Conservation (phyloP, 2,797 vertebrate species). For the Spinibarbus caldwelli region DNA sequence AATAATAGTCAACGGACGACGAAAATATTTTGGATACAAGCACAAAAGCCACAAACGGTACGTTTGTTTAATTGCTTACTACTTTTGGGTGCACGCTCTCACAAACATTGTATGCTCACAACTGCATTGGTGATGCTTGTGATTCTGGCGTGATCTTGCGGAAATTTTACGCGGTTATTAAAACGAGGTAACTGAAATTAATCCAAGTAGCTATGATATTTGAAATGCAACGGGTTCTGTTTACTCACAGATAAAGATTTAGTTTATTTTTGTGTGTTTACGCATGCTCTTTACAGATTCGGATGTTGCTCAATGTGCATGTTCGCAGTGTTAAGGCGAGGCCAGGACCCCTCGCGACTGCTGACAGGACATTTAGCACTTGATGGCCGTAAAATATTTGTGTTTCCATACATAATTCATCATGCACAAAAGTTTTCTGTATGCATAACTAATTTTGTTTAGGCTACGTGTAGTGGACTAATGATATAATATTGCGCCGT, state of each 20-base stretch:
- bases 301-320: constrained; percentile 47
- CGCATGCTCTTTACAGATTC: constrained; percentile 25
- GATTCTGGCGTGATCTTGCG: not conserved
- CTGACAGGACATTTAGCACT: not conserved
- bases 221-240: not conserved
- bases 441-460: not conserved
- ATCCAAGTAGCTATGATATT: not conserved
- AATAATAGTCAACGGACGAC: constrained; percentile 43
- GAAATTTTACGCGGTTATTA: not conserved
- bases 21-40: constrained; percentile 27
- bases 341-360: constrained; percentile 43
- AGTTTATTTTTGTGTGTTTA: constrained; percentile 6
- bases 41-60: constrained; percentile 34
- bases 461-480: too few species aligned
- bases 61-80: not conserved
- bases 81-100: not conserved
- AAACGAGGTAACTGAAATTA: not conserved
- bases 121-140: not conserved
- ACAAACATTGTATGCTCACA: not conserved
- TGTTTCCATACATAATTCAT: not conserved
- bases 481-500: not conserved
- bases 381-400: not conserved
- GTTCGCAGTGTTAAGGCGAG: constrained; percentile 68
- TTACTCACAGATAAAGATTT: not conserved
- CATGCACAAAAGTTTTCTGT: not conserved